Base-by-base conservation (phyloP, 1,140 invertebrate genomes). In the Drosophila seguyi region DNA sequence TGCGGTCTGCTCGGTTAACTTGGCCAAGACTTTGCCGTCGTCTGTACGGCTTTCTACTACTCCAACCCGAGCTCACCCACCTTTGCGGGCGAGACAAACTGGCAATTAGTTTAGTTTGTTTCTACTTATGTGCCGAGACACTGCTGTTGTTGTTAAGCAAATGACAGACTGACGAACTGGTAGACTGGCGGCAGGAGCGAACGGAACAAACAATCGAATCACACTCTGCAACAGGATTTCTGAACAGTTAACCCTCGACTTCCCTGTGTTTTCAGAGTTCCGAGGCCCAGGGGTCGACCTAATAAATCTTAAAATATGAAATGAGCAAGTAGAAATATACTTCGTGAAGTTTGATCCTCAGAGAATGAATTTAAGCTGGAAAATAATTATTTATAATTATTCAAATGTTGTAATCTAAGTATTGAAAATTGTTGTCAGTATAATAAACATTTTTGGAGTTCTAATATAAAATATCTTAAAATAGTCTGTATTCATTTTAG, bases 11-110 rank as follows among this genome's bases (percentile, higher is more conserved):
- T 73, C 22, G 52, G 41, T 45, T 59, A 59, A 77, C 73, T 77
- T 58, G 60, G 72, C 75, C 50, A 50, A 68, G 74, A 77, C 55
- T 77, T 77, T 22, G 62, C 50, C 41, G 58, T 48, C 72, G 34
- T 48, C 41, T 20, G n/a, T 22, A n/a, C 34, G 6, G n/a, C 14
- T 27, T 22, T 8, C 45, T 6, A 2, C 47, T 29, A 4, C 45
- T 27, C 34, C 45, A 44, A 0, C 27, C 7, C 6, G 6, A 41
- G 27, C 22, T 44, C 57, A 13, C 53, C 52, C 58, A 65, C 62
- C 62, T 58, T 47, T 25, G 80, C 79, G 80, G 81, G 81, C 81
- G 69, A 79, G 83, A 86, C 83, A 82, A 82, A 81, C 83, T 79
- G 69, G 75, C 82, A 86, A 86, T 87, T 87, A 87, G 82, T 79